Evolutionary conservation across 2,797 vertebrate genomes (phyloP).

Genomic region (Lepidocolaptes lacrymiger): DNA sequence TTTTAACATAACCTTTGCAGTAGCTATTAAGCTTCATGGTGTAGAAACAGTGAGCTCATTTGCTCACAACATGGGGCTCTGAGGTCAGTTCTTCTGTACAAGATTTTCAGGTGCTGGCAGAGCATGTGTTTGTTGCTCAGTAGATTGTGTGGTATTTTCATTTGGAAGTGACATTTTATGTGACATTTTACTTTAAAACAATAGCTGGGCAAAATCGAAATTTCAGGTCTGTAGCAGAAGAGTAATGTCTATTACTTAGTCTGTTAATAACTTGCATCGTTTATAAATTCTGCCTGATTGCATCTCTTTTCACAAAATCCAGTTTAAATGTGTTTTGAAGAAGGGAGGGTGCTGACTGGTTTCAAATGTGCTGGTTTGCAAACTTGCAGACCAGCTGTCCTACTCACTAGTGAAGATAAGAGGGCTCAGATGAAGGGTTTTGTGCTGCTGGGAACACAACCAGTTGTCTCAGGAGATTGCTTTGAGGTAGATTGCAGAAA

Average conservation of each 20-base stretch:
- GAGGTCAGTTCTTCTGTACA: not conserved
- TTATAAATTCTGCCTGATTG: not conserved
- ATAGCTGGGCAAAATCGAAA: not conserved
- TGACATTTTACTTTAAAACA: slow-evolving; percentile 46
- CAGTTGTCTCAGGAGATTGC: slow-evolving; percentile 49
- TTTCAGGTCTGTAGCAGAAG: slow-evolving; percentile 3
- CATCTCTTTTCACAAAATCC: slow-evolving; percentile 6
- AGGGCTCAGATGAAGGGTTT: slow-evolving; percentile 43
- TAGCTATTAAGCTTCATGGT: not conserved
- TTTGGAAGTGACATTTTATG: slow-evolving; percentile 6
- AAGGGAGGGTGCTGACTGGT: slow-evolving; percentile 2
- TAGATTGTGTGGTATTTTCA: not conserved
- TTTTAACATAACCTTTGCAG: not conserved
- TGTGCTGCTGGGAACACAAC: slow-evolving; percentile 40
- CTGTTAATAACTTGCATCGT: not conserved
- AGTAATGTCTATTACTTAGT: not conserved
- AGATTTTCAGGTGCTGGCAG: not conserved
- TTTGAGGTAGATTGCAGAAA: slow-evolving; percentile 43
- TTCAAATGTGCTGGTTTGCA: slow-evolving; percentile 8
- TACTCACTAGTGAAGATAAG: slow-evolving; percentile 36
- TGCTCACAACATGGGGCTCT: not conserved
- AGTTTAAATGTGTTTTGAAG: slow-evolving; percentile 2
- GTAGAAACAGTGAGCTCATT: not conserved
- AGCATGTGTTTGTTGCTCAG: not conserved
- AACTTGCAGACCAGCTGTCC: slow-evolving; percentile 49